These are phyloP conservation scores for Stenurella melanura DNA, from an alignment of 2,888 invertebrate species.

Conservation along the genomic window DNA sequence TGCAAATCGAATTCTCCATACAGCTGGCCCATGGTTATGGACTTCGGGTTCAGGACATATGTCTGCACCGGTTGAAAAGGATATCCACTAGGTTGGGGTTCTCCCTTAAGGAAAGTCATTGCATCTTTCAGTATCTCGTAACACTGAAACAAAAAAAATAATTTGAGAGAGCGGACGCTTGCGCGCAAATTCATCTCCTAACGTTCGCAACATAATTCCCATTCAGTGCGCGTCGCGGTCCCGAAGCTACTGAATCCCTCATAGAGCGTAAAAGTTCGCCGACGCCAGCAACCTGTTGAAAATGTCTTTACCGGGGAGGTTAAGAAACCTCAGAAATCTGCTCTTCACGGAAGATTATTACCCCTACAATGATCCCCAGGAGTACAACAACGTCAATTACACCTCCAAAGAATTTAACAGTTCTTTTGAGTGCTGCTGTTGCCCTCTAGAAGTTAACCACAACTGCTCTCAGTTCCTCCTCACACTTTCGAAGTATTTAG, in stretches of 20 bases:
- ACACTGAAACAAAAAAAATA: conserved; percentile 74
- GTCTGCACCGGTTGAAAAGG: conserved; percentile 80
- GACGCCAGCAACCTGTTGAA: conserved; percentile 35
- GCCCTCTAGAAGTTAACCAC: conserved; percentile 12
- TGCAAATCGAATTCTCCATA: conserved; percentile 88
- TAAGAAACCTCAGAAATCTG: background rate
- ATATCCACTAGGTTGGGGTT: conserved; percentile 81
- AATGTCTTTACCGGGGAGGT: conserved; percentile 22
- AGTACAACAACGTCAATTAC: background rate
- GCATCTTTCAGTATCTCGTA: conserved; percentile 81
- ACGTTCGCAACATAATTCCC: conserved; percentile 13
- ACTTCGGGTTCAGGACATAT: conserved; percentile 85
- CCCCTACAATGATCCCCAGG: background rate
- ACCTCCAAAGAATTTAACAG: conserved; percentile 12
- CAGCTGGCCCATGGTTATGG: conserved; percentile 90
- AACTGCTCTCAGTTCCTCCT: conserved; percentile 25
- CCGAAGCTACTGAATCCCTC: conserved; percentile 20
- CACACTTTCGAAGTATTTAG: conserved; percentile 63
- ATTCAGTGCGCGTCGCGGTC: conserved; percentile 61
- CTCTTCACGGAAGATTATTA: conserved; percentile 20
- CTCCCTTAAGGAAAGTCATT: conserved; percentile 80
- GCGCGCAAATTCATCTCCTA: conserved; percentile 11
- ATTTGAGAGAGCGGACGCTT: conserved; percentile 20
- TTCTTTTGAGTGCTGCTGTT: conserved; percentile 39
- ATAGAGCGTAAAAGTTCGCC: background rate